Conservation (phyloP, 2,888 invertebrate genomes). For the Timema podura region DNA sequence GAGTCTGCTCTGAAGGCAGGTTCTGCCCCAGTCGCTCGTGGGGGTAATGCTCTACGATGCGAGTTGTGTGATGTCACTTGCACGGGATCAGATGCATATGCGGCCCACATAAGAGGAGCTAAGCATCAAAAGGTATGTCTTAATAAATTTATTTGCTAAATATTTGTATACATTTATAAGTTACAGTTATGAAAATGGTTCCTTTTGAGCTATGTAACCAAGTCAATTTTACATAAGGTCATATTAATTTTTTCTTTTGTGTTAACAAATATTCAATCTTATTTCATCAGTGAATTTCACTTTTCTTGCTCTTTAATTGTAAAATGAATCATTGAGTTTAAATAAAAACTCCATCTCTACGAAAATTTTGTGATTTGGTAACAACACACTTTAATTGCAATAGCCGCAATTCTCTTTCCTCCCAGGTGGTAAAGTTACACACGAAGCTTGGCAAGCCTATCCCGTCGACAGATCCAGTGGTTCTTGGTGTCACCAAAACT, state of each 20-base stretch:
- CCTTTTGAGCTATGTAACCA: too few species aligned
- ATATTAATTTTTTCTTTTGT: too few species aligned
- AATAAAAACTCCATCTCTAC: too few species aligned
- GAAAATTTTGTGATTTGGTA: not conserved
- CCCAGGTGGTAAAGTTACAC: constrained; percentile 78
- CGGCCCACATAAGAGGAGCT: constrained; percentile 94
- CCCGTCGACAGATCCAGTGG: constrained; percentile 91
- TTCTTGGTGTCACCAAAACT: constrained; percentile 50
- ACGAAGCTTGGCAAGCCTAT: constrained; percentile 97
- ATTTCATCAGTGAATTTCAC: too few species aligned
- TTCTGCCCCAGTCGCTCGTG: constrained; percentile 58
- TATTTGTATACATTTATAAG: not conserved
- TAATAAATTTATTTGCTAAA: not conserved
- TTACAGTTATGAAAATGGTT: too few species aligned
- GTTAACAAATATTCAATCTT: too few species aligned
- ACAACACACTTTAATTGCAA: not conserved
- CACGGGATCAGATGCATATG: constrained; percentile 97
- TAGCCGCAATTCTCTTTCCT: constrained; percentile 18
- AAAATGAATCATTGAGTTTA: too few species aligned
- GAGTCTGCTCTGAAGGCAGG: constrained; percentile 80
- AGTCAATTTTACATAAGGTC: too few species aligned
- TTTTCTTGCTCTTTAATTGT: too few species aligned
- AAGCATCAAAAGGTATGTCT: constrained; percentile 89
- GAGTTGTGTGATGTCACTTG: constrained; percentile 98
- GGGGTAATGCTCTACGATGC: constrained; percentile 73